These are phyloP conservation scores for Hydrochoerus hydrochaeris DNA, from an alignment of 2,113 vertebrate species.

Conservation along the genomic window DNA sequence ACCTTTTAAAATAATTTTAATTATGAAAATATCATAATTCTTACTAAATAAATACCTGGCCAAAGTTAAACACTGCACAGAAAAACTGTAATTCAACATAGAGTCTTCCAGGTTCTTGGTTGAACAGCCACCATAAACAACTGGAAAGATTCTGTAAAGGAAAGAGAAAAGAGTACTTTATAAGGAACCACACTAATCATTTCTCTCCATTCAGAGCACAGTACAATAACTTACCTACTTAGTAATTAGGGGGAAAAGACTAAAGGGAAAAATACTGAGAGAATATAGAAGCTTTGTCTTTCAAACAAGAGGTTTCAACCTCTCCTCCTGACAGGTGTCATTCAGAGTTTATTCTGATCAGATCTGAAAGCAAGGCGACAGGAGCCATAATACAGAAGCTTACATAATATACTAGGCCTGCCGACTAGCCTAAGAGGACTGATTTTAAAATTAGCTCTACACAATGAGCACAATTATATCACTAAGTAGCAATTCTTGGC, in stretches of 20 bases:
- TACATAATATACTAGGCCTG: slow-evolving; percentile 72
- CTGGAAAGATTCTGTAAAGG: slow-evolving; percentile 94
- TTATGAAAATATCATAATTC: background rate
- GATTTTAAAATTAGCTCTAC: slow-evolving; percentile 76
- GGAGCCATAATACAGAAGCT: slow-evolving; percentile 66
- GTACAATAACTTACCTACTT: slow-evolving; percentile 71
- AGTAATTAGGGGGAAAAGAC: slow-evolving; percentile 41
- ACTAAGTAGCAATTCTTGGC: slow-evolving; percentile 59
- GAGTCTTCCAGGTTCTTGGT: slow-evolving; percentile 91
- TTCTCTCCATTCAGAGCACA: slow-evolving; percentile 60
- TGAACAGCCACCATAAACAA: slow-evolving; percentile 96
- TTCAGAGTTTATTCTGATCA: slow-evolving; percentile 77
- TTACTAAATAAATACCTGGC: slow-evolving; percentile 90
- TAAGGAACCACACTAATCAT: slow-evolving; percentile 52
- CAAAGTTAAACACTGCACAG: slow-evolving; percentile 96
- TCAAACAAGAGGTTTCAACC: slow-evolving; percentile 75
- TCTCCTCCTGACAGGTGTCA: slow-evolving; percentile 78
- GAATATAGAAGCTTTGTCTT: slow-evolving; percentile 75
- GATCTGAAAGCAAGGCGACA: slow-evolving; percentile 70
- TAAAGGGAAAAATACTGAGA: slow-evolving; percentile 65
- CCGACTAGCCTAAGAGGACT: slow-evolving; percentile 40
- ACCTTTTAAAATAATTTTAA: slow-evolving; percentile 46
- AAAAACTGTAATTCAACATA: slow-evolving; percentile 98
- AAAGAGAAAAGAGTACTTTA: slow-evolving; percentile 43
- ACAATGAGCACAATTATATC: slow-evolving; percentile 75